Evolutionary conservation across 2,113 vertebrate species (phyloP).

Genomic region (Tautogolabrus adspersus): DNA sequence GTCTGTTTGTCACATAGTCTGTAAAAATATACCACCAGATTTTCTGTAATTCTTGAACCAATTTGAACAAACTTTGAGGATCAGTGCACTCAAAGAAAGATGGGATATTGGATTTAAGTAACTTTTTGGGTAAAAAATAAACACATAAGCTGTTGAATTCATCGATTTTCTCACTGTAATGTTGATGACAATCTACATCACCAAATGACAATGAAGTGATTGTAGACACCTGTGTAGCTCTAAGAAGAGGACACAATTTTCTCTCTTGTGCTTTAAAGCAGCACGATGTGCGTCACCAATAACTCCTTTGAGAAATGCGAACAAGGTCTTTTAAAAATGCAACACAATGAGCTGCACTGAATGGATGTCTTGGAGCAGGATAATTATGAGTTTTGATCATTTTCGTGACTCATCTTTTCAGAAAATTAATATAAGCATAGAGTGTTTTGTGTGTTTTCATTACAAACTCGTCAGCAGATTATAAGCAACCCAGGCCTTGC

Average conservation of each 20-base stretch:
- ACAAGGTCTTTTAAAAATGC: neutral
- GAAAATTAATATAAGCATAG: too few relatives aligned
- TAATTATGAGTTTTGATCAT: too few relatives aligned
- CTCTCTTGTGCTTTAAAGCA: neutral
- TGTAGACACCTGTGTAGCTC: neutral
- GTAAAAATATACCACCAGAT: conserved; percentile 33
- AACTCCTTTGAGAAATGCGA: neutral
- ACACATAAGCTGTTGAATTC: neutral
- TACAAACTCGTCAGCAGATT: too few relatives aligned
- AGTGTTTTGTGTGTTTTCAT: too few relatives aligned
- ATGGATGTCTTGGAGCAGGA: neutral
- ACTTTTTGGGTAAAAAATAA: neutral
- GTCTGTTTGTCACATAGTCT: conserved; percentile 52
- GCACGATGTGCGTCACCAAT: neutral
- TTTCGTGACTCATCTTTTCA: too few relatives aligned
- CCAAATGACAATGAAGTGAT: neutral
- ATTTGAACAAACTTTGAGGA: conserved; percentile 31
- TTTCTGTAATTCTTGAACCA: conserved; percentile 31
- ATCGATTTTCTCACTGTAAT: too few relatives aligned
- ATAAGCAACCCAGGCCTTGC: too few relatives aligned
- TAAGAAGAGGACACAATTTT: neutral
- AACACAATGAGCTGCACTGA: conserved; percentile 1
- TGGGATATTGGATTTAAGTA: neutral
- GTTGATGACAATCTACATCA: neutral
- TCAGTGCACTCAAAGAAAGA: neutral